A percentile compares a stretch with the other conserved stretches of the same genome.
These are phyloP conservation scores for Zaprionus africanus DNA, from an alignment of 1,140 invertebrate genomes.

Conservation along the genomic window DNA sequence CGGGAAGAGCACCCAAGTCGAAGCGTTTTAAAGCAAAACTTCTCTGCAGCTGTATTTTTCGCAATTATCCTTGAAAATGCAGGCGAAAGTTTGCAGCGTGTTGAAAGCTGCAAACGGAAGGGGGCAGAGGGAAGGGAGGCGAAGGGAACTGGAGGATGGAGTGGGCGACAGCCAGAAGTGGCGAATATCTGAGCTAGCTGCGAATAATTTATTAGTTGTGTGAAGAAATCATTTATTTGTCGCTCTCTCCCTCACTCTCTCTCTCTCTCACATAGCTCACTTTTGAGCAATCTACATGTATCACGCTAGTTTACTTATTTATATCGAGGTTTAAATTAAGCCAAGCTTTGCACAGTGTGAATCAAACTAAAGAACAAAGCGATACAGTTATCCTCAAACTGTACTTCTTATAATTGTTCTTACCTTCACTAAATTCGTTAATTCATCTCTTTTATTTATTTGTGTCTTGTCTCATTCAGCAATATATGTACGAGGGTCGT, in stretches of 20 bases:
- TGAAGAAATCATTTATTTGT: slow-evolving; percentile 79
- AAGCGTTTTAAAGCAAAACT: slow-evolving; percentile 60
- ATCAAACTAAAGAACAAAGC: too few relatives aligned
- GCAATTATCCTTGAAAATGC: slow-evolving; percentile 79
- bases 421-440: not conserved
- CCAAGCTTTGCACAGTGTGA: not conserved
- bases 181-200: slow-evolving; percentile 48
- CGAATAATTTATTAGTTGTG: slow-evolving; percentile 80
- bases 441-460: too few relatives aligned
- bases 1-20: slow-evolving; percentile 1
- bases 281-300: too few relatives aligned
- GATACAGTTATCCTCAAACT: too few relatives aligned
- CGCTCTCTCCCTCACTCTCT: slow-evolving; percentile 27
- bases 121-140: not conserved
- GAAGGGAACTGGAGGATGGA: not conserved
- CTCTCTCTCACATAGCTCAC: not conserved
- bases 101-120: slow-evolving; percentile 68
- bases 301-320: too few relatives aligned
- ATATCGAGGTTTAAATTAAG: not conserved
- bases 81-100: slow-evolving; percentile 54
- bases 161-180: slow-evolving; percentile 2
- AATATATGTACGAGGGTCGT: too few relatives aligned
- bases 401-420: not conserved
- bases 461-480: not conserved
- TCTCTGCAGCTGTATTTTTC: slow-evolving; percentile 63